Percentiles rank a stretch among this genome's conserved stretches.
Evolutionary conservation across 2,888 invertebrate genomes (phyloP).

Genomic region (Stenotaenia linearis): DNA sequence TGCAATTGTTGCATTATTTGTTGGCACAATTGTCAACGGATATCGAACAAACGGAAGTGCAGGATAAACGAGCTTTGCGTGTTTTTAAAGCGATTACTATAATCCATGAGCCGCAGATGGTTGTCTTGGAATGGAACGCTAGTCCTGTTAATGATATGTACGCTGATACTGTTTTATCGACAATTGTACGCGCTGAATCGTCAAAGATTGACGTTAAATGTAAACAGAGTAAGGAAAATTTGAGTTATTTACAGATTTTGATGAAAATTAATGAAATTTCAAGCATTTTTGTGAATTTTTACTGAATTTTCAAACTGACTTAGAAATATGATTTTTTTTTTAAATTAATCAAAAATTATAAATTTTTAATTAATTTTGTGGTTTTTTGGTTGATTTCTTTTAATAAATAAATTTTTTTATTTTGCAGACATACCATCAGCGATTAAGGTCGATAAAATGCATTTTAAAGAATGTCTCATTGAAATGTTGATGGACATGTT

Average conservation of each 20-base stretch:
- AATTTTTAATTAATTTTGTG: no score
- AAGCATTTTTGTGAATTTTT: no score
- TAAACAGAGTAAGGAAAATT: not conserved
- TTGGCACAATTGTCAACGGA: constrained; percentile 48
- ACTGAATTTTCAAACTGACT: no score
- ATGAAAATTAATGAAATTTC: no score
- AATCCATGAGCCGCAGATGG: constrained; percentile 69
- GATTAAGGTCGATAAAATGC: constrained; percentile 74
- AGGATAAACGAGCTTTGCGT: constrained; percentile 60
- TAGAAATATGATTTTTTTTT: no score
- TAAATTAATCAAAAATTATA: no score
- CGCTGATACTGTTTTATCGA: constrained; percentile 89
- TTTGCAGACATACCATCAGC: constrained; percentile 26
- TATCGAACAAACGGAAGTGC: constrained; percentile 61
- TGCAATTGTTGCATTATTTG: constrained; percentile 50
- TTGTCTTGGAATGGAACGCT: constrained; percentile 89
- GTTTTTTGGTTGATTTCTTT: no score
- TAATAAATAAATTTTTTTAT: no score
- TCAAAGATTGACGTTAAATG: constrained; percentile 43
- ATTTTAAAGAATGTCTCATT: constrained; percentile 85
- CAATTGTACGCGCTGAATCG: constrained; percentile 74
- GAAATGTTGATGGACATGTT: constrained; percentile 93
- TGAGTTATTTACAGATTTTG: no score
- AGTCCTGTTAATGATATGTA: constrained; percentile 96
- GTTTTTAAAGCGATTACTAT: constrained; percentile 81